These are phyloP conservation scores for Alouatta palliata DNA, from an alignment of 2,113 vertebrate species.

Conservation along the genomic window DNA sequence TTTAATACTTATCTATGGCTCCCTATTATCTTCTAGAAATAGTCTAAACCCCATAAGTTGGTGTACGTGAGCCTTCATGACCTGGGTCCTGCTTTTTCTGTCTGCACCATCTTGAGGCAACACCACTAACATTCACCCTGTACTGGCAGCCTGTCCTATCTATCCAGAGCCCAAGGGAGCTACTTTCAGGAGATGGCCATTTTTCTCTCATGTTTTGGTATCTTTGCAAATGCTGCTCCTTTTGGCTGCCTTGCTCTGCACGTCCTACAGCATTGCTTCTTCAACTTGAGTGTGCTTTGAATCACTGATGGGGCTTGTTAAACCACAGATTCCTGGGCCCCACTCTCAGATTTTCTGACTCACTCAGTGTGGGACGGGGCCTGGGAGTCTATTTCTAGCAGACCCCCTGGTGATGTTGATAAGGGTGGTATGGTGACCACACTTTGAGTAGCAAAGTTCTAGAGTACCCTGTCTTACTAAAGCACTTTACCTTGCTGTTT, in stretches of 20 bases:
- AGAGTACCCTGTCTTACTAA: background rate
- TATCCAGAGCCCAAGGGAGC: background rate
- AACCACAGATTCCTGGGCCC: background rate
- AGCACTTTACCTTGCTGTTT: background rate
- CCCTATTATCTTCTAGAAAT: background rate
- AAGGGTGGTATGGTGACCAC: background rate
- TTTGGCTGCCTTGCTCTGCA: background rate
- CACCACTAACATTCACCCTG: background rate
- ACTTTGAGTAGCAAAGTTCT: background rate
- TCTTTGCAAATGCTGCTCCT: background rate
- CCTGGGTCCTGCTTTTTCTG: background rate
- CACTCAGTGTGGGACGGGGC: background rate
- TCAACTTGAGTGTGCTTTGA: background rate
- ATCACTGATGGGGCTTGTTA: background rate
- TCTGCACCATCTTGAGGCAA: background rate
- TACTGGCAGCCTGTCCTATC: background rate
- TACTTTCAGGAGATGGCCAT: background rate
- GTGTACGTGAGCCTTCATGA: background rate
- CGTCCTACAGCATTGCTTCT: background rate
- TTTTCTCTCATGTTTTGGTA: background rate
- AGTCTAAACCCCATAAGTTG: background rate
- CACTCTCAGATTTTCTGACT: background rate
- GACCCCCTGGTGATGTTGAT: background rate
- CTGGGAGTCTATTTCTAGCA: background rate
- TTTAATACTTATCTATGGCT: conserved; percentile 23